These are phyloP conservation scores for Alfaro cultratus DNA, from an alignment of 2,797 vertebrate genomes.

Conservation along the genomic window DNA sequence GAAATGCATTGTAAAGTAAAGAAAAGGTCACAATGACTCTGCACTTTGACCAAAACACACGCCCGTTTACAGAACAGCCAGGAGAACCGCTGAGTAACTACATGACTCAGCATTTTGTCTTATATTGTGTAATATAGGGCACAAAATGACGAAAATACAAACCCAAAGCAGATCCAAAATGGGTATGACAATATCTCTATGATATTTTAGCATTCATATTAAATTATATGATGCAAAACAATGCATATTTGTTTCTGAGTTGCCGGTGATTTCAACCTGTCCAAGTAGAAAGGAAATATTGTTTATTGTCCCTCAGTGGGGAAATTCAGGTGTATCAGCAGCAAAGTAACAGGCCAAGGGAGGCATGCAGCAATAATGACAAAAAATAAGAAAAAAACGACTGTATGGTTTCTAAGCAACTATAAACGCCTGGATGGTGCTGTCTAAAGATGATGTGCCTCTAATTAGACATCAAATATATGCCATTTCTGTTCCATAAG, in stretches of 20 bases:
- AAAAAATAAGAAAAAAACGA: background rate
- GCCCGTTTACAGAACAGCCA: background rate
- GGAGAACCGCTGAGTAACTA: background rate
- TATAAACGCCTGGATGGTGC: background rate
- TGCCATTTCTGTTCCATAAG: background rate
- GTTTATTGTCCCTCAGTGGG: background rate
- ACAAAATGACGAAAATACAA: background rate
- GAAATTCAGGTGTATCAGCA: background rate
- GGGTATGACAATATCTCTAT: background rate
- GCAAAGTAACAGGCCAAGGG: background rate
- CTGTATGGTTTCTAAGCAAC: background rate
- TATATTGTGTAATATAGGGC: background rate
- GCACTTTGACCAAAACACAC: slow-evolving; percentile 1
- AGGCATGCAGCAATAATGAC: background rate
- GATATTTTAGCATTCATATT: background rate
- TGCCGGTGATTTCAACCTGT: background rate
- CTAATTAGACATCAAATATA: background rate
- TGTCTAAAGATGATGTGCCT: background rate
- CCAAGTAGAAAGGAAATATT: background rate
- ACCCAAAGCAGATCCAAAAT: background rate
- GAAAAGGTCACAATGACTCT: background rate
- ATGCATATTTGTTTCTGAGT: background rate
- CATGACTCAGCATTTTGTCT: background rate
- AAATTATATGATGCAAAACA: background rate
- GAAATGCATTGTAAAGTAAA: background rate